Percentiles rank a stretch among this genome's conserved stretches.
These are phyloP conservation scores for Omphaloscelis lunosa DNA, from an alignment of 2,888 invertebrate species.

Conservation along the genomic window DNA sequence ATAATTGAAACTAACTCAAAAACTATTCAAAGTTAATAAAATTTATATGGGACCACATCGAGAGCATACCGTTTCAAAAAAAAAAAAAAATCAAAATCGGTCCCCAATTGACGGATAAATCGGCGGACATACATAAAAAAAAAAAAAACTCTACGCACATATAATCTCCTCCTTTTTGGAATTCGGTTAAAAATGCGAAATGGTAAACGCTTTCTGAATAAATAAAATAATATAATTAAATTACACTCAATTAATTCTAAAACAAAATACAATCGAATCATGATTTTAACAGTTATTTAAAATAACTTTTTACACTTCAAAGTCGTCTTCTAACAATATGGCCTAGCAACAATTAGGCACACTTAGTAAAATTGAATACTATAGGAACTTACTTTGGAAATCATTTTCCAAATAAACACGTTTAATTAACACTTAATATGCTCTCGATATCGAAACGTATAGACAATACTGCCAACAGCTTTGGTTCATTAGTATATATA, in stretches of 20 bases:
- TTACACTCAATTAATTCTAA: background rate
- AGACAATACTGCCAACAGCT: conserved; percentile 74
- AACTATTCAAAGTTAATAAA: no score
- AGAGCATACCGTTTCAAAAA: no score
- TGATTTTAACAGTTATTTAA: background rate
- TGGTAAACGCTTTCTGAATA: background rate
- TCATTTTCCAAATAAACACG: conserved; percentile 73
- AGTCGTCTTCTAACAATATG: background rate
- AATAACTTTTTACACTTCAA: background rate
- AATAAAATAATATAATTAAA: background rate
- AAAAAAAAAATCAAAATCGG: no score
- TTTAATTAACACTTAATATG: conserved; percentile 49
- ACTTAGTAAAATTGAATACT: background rate
- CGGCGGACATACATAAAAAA: no score
- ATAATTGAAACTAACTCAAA: no score
- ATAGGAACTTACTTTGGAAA: conserved; percentile 79
- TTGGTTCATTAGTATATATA: conserved; percentile 86
- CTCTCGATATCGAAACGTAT: conserved; percentile 51
- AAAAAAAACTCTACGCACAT: no score
- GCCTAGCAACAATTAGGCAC: background rate
- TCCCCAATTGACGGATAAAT: no score
- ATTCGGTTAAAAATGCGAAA: background rate
- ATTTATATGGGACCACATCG: no score
- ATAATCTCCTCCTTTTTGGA: no score
- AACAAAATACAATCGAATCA: background rate